A percentile compares a stretch with the other conserved stretches of the same genome.
These are phyloP conservation scores for Drosophila leonis DNA, from an alignment of 2,888 invertebrate species.

Conservation along the genomic window DNA sequence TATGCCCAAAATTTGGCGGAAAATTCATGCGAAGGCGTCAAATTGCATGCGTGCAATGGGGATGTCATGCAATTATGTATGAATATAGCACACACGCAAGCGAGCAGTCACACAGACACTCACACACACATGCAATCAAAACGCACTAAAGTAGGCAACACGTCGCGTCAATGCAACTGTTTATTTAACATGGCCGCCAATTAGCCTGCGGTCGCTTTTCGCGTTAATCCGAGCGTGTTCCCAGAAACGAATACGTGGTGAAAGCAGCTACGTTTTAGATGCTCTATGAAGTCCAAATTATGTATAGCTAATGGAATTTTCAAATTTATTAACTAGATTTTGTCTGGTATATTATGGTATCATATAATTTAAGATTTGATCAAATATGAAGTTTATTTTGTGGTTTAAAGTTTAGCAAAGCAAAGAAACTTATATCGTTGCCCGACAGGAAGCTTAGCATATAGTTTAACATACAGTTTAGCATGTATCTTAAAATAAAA, in stretches of 20 bases:
- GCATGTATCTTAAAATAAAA: no score
- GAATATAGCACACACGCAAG: slow-evolving; percentile 10
- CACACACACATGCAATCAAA: slow-evolving; percentile 1
- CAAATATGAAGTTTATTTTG: no score
- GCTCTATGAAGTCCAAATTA: background rate
- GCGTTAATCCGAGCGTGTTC: slow-evolving; percentile 26
- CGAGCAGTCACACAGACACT: background rate
- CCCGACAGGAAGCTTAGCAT: no score
- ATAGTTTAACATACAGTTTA: no score
- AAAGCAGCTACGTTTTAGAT: background rate
- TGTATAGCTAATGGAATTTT: background rate
- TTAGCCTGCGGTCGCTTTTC: slow-evolving; percentile 51
- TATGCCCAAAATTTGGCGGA: background rate
- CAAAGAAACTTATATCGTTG: no score
- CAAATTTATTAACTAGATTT: background rate
- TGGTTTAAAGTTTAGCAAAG: no score
- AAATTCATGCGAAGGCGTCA: slow-evolving; percentile 4
- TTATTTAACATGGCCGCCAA: slow-evolving; percentile 52
- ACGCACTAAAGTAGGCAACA: slow-evolving; percentile 43
- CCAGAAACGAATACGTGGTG: background rate
- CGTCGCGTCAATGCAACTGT: slow-evolving; percentile 41
- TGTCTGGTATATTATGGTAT: no score
- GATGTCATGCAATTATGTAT: slow-evolving; percentile 18
- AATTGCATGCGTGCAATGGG: slow-evolving; percentile 20
- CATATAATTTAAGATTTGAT: no score